Conservation (phyloP, 2,113 vertebrate species). For the Myanophis thanlyinensis region DNA sequence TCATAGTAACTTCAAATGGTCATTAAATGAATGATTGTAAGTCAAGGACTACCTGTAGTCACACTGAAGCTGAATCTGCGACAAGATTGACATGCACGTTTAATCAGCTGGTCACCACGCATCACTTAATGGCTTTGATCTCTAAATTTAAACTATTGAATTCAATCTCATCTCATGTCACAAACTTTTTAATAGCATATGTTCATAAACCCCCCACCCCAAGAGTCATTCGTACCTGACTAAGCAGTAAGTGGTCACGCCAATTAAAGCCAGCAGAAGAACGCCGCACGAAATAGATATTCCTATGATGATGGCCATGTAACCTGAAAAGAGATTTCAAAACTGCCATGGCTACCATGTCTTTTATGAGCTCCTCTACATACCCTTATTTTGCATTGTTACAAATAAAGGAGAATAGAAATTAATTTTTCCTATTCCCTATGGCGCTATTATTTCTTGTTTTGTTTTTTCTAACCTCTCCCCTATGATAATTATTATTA, state of each 20-base stretch:
- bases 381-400: neutral
- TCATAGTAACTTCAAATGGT: neutral
- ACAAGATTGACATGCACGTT: neutral
- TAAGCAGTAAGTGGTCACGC: conserved; percentile 11
- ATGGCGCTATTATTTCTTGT: neutral
- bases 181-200: neutral
- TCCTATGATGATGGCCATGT: conserved; percentile 67
- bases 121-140: neutral
- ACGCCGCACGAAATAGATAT: conserved; percentile 55
- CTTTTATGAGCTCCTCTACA: neutral
- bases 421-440: neutral
- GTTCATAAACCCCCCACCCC: neutral
- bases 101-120: neutral
- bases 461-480: neutral
- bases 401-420: neutral
- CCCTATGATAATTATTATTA: neutral
- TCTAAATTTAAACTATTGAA: neutral
- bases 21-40: neutral
- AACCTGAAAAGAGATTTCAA: conserved; percentile 52
- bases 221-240: conserved; percentile 53
- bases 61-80: neutral
- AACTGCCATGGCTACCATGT: neutral
- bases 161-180: neutral
- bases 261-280: conserved; percentile 47
- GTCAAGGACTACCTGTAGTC: neutral